Conservation (phyloP, 2,797 vertebrate species). For the Rhyacichthys aspro region DNA sequence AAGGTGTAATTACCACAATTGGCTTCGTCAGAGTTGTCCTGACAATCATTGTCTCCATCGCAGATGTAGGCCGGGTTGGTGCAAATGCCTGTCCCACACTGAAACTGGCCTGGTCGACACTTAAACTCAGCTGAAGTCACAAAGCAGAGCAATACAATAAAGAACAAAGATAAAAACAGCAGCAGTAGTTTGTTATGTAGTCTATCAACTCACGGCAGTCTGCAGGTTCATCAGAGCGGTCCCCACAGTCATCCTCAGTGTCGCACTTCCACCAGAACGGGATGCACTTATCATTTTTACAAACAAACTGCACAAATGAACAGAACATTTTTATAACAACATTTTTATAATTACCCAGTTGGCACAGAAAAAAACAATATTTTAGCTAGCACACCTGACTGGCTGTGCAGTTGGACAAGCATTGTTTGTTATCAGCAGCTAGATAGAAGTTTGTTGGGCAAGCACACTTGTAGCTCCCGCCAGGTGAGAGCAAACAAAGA, state of each 20-base stretch:
- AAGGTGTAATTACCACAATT: conserved; percentile 85
- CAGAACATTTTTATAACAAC: not conserved
- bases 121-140: conserved; percentile 87
- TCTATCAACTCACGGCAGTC: conserved; percentile 87
- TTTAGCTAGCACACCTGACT: conserved; percentile 85
- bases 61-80: conserved; percentile 95
- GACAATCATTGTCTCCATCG: conserved; percentile 95
- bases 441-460: conserved; percentile 98
- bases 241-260: conserved; percentile 94
- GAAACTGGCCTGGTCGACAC: conserved; percentile 92
- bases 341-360: not conserved
- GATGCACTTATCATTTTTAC: conserved; percentile 95
- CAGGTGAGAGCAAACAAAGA: conserved; percentile 92
- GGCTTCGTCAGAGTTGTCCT: conserved; percentile 94
- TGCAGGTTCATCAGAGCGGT: conserved; percentile 91
- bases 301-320: conserved; percentile 84
- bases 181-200: not conserved
- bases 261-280: conserved; percentile 98
- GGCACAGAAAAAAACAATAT: not conserved
- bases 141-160: conserved; percentile 1
- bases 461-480: conserved; percentile 86
- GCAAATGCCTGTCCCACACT: conserved; percentile 93
- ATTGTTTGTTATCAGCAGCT: conserved; percentile 90
- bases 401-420: conserved; percentile 96
- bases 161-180: no score